Evolutionary conservation across 1,140 invertebrate genomes (phyloP), one percentile per base, ranked within the genome.

Genomic region (Lysiphlebus fabarum): DNA sequence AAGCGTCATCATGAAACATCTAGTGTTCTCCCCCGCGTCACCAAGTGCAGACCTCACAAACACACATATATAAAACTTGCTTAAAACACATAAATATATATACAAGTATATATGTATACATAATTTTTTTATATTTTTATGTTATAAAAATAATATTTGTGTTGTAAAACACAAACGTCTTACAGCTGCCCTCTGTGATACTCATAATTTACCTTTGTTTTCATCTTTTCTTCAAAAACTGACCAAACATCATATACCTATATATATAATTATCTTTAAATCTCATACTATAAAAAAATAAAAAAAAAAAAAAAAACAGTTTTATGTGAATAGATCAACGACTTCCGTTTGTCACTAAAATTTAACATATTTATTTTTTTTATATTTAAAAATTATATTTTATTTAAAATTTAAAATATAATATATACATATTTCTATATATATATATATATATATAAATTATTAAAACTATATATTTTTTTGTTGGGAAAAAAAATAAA

Each of bases 1-100:
- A 60, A 70, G 69, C 76, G 71, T 79, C 77, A 78, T 78, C 77
- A 66, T 64, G 70, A 71, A 65, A 65, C 63, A 62, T 65, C 65
- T 67, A 53, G 55, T 53, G 26, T 67, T 65, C 59, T 62, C 68
- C 67, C 64, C 70, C 66, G 64, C 69, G 69, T 62, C 54, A 64
- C 65, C 60, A 61, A 26, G 1, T 26, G 17, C 17, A 26, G 17
- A 26, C 17, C 17, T 26, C 17, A 26, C 17, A 26, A 26, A 26
- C 17, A 26, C 17, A 26, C 17, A 26, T 26, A 4, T 26, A 26
- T 1, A 26, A 26, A 26, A 26, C 17, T 26, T 26, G 17, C 17
- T 26, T 26, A 26, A 26, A 26, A 26, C 17, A 26, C 17, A 26
- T 26, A n/a, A n/a, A 26, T 26, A 26, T 2, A 26, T 26, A 26